phyloP scores from a whole-genome alignment of 2,797 vertebrate genomes.

The Lacerta bilineata region DNA sequence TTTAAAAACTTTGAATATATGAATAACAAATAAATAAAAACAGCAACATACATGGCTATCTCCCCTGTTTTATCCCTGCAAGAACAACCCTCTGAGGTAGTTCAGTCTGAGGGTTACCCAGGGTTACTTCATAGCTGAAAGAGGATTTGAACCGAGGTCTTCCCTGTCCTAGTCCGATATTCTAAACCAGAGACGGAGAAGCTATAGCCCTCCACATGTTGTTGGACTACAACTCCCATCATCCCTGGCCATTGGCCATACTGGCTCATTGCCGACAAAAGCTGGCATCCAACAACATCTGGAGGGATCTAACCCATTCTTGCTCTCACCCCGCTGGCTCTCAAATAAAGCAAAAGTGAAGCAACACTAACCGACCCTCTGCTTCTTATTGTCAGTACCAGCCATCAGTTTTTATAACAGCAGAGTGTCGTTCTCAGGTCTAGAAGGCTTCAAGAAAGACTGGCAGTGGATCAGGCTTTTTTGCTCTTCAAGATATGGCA shows the following conservation, averaged over 20 bases:
- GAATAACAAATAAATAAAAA: too few species aligned
- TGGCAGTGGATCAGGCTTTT: too few species aligned
- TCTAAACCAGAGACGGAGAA: neutral
- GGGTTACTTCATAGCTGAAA: neutral
- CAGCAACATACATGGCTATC: too few species aligned
- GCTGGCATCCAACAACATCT: neutral
- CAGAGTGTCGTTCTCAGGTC: neutral
- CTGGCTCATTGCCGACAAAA: neutral
- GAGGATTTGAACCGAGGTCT: neutral
- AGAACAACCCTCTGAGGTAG: neutral
- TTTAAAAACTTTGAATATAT: too few species aligned
- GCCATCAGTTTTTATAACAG: neutral
- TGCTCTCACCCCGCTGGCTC: neutral
- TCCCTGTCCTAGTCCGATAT: neutral
- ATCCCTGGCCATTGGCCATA: neutral
- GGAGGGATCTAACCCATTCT: neutral
- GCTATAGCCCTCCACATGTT: neutral
- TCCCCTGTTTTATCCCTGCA: neutral
- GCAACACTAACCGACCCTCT: neutral
- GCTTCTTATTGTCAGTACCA: neutral
- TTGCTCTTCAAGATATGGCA: too few species aligned
- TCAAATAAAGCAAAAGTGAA: neutral
- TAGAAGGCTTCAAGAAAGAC: neutral
- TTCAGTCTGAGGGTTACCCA: neutral
- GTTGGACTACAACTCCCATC: neutral